These are phyloP conservation scores for Thymelicus acteon DNA, from an alignment of 2,888 invertebrate genomes.

Conservation along the genomic window DNA sequence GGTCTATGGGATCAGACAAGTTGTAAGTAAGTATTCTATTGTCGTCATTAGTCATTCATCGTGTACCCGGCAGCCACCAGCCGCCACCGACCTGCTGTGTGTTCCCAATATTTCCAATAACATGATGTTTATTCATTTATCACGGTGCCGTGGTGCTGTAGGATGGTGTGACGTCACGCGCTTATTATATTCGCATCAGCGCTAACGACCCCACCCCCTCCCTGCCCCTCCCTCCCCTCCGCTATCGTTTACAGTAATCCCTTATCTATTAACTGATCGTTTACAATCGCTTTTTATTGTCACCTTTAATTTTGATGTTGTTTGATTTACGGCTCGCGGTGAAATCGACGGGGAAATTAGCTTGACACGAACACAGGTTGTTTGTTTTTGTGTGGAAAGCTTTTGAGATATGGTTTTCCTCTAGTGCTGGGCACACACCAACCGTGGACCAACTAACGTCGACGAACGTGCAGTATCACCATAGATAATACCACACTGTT, in stretches of 20 bases:
- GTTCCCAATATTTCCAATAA: not conserved
- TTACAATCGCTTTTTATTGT: slow-evolving; percentile 35
- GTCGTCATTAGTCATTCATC: too few species aligned
- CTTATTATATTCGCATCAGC: slow-evolving; percentile 31
- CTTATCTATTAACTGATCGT: slow-evolving; percentile 37
- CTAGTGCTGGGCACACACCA: too few species aligned
- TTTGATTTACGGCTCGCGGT: slow-evolving; percentile 4
- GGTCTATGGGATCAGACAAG: too few species aligned
- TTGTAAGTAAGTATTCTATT: too few species aligned
- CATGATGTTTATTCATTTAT: not conserved
- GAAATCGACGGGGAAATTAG: too few species aligned
- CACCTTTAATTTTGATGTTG: slow-evolving; percentile 19
- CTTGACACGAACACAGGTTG: too few species aligned
- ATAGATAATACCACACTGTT: too few species aligned
- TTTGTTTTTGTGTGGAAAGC: too few species aligned
- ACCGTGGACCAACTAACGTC: too few species aligned
- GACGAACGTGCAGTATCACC: too few species aligned
- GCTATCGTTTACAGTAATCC: slow-evolving; percentile 30
- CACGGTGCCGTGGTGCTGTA: not conserved
- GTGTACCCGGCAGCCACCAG: too few species aligned
- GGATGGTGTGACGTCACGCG: slow-evolving; percentile 13
- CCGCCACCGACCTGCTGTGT: not conserved
- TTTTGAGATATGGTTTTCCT: too few species aligned
- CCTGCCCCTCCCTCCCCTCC: not conserved
- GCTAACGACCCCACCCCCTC: slow-evolving; percentile 10